Evolutionary conservation across 2,113 vertebrate genomes (phyloP), one percentile per base, ranked within the genome.

Genomic region (Leptobrachium leishanense): DNA sequence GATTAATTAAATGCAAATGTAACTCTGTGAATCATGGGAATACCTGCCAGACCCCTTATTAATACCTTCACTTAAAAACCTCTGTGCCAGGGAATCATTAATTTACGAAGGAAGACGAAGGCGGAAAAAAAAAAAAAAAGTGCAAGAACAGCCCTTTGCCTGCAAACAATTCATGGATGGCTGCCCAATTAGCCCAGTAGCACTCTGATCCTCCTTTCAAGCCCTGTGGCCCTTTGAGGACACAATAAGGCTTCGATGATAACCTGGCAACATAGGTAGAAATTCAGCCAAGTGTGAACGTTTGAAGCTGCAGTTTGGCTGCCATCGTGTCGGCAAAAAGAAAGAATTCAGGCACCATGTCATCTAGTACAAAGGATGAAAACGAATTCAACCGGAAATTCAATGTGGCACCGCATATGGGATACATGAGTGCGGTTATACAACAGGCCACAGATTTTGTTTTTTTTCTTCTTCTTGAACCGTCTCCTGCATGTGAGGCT

Each of bases 391-490:
- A 93, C 94, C 93, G 94, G 95, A 98, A 96, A 98, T 96, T 95
- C 92, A 92, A 94, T 93, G 94, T 95, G 95, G 95, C 95, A 95
- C 95, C 95, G 93, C 96, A 97, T 96, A 94, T 97, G 96, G 96
- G 95, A 94, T 91, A 92, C 93, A 96, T 96, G 90, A 96, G 92
- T 89, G 93, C 90, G 90, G 94, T 95, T 94, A 92, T 94, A 95
- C 92, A 93, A 94, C 93, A 94, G 93, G 92, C 92, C 93, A 94
- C 93, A 92, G 89, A 88, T 83, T 81, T 79, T 31, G 76, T 83
- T 69, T 79, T 82, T 93, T 92, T 90, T 67, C 13, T 6, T 54
- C 91, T 86, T 89, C 90, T 89, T 84, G 88, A 90, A 90, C 91
- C 90, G 91, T 92, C 92, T 92, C 89, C 91, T 92, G 92, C 94